Evolutionary conservation across 1,140 invertebrate genomes (phyloP), one percentile per base, ranked within the genome.

Genomic region (Cydia fagiglandana): DNA sequence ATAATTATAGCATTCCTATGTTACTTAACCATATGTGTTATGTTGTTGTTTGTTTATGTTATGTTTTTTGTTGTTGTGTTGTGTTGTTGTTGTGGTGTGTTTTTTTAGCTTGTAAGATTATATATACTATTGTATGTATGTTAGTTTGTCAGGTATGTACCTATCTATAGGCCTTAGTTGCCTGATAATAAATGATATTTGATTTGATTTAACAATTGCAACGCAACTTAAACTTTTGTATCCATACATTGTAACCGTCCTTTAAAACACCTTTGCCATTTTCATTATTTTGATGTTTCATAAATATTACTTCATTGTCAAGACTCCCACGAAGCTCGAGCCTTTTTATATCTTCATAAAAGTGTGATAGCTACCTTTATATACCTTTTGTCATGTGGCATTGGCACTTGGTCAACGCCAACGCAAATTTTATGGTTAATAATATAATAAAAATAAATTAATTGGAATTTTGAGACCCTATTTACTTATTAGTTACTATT

Each of bases 251-350:
- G 47, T 53, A n/a, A 50, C 1, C 5, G 50, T n/a, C 12, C 2
- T 41, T 17, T 41, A 28, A 70, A 2, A 9, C 34, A 17, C n/a
- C n/a, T 13, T 38, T 17, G 66, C 7, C 66, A 70, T 41, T 45
- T 2, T n/a, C 2, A 17, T 34, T 70, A 45, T 70, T 45, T 13
- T 15, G 6, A 41, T 34, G 64, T 68, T 34, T 68, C 64, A 70
- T 41, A 70, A 70, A 70, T 70, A 70, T 28, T 45, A 10, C 38
- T 38, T 41, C 66, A 70, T 70, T 70, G 66, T 70, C 34, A 41
- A 34, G 6, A 70, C 66, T 70, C 66, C 66, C 66, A 70, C 66
- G 10, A 24, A 15, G 6, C 28, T 5, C n/a, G 6, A 17, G 7
- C 34, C 10, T 30, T 17, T 38, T 17, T 38, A 38, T 41, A 30